Percentiles rank a stretch among this genome's conserved stretches.
phyloP scores from a whole-genome alignment of 2,797 vertebrate species.

The Eutrigla gurnardus region DNA sequence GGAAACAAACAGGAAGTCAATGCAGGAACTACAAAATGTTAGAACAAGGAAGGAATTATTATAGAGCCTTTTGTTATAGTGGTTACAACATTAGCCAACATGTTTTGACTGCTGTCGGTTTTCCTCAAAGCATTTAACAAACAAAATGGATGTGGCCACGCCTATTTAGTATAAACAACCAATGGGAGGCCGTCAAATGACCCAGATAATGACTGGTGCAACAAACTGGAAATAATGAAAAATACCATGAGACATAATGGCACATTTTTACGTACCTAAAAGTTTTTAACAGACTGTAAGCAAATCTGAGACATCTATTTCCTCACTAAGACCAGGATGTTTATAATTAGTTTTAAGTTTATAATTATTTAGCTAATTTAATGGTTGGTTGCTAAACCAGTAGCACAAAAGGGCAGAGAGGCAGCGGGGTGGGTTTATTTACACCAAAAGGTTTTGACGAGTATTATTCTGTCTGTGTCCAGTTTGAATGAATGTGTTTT shows the following conservation, averaged over 20 bases:
- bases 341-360: neutral
- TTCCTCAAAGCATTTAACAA: neutral
- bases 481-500: slow-evolving; percentile 1
- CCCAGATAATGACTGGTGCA: too few relatives aligned
- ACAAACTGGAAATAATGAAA: too few relatives aligned
- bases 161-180: neutral
- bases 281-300: too few relatives aligned
- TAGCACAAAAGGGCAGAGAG: too few relatives aligned
- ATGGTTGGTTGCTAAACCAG: neutral
- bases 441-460: too few relatives aligned
- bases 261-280: too few relatives aligned
- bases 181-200: neutral
- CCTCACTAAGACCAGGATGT: too few relatives aligned
- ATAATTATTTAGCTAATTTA: neutral
- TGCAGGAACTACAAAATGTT: neutral
- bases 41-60: neutral
- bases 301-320: too few relatives aligned
- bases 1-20: neutral
- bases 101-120: neutral
- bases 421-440: neutral
- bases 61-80: neutral
- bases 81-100: neutral
- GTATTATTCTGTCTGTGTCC: too few relatives aligned
- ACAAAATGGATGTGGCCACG: neutral
- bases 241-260: too few relatives aligned